Conservation (phyloP, 2,888 invertebrate genomes). For the Thyatira batis region DNA sequence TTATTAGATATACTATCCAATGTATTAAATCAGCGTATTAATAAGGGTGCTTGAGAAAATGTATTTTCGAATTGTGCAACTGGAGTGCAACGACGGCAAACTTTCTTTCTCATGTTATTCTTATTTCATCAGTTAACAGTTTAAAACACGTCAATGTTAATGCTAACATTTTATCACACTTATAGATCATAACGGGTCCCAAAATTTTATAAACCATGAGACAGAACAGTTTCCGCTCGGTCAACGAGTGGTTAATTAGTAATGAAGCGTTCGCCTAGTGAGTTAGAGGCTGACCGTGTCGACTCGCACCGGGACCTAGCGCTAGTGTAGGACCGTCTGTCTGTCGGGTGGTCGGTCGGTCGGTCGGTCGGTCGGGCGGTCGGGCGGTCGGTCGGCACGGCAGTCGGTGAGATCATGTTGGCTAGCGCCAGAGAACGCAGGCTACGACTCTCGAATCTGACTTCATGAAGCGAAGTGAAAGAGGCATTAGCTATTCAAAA, state of each 20-base stretch:
- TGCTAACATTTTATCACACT: conserved; percentile 54
- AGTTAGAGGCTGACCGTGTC: conserved; percentile 45
- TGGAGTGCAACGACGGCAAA: conserved; percentile 63
- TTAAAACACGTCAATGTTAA: conserved; percentile 36
- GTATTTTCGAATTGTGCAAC: conserved; percentile 58
- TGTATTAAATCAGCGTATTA: conserved; percentile 21
- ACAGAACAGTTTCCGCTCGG: conserved; percentile 66
- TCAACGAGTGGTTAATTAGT: conserved; percentile 56
- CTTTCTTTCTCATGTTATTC: conserved; percentile 61
- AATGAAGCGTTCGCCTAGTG: conserved; percentile 72
- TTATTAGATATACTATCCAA: conserved; percentile 13
- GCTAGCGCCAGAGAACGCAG: conserved; percentile 61
- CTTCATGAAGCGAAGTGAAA: conserved; percentile 39
- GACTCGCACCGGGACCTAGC: conserved; percentile 44
- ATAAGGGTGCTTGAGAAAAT: conserved; percentile 36
- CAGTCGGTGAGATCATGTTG: conserved; percentile 65
- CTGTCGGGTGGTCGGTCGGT: conserved; percentile 48
- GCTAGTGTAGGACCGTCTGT: too few species aligned
- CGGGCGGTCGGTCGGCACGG: conserved; percentile 48
- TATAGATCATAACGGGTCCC: conserved; percentile 61
- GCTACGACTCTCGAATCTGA: conserved; percentile 65
- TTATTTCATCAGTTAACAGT: conserved; percentile 28
- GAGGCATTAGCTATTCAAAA: conserved; percentile 38
- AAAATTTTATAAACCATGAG: conserved; percentile 69
- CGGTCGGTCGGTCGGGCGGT: conserved; percentile 58